Evolutionary conservation across 1,140 invertebrate genomes (phyloP), one percentile per base, ranked within the genome.

Genomic region (Brachionus rubens): DNA sequence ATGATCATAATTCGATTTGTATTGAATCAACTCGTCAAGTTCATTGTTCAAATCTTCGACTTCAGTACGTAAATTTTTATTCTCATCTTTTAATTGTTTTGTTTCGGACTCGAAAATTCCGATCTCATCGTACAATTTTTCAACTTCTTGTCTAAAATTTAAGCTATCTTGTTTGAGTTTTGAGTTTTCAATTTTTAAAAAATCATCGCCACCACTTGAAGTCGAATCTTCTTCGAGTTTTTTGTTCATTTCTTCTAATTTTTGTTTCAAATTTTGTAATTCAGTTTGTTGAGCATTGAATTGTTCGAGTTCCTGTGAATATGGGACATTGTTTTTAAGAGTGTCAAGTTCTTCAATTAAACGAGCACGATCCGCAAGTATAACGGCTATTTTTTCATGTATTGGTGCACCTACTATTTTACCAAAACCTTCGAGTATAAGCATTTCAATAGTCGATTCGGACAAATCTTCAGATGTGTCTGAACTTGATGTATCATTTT

Each of bases 111-210:
- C 68, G 24, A 48, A 40, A 33, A 41, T 50, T 19, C 68, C 50
- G 12, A 72, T 72, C 16, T 72, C 68, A 26, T 72, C 68, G n/a
- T 72, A 72, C 16, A 72, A 21, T 16, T 72, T 72, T 50, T 72
- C 68, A 14, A 72, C 33, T 72, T 72, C 68, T n/a, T 7, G 0
- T 48, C 21, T 72, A n/a, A 72, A 54, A 50, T 72, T 72, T 40
- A 50, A 48, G 14, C 50, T 72, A 1, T 72, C 68, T 40, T 72
- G 30, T 28, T 28, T 16, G 1, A 72, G 28, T 50, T 72, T 72
- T 10, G 68, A 28, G 16, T 33, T 54, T 54, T 72, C 68, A 12
- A 72, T 16, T 4, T 65, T 65, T 9, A 24, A 28, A 9, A 43
- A 24, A 19, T 65, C 5, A 10, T 65, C 59, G 36, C 30, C 36